phyloP scores from a whole-genome alignment of 2,113 vertebrate species.

The Sander lucioperca region DNA sequence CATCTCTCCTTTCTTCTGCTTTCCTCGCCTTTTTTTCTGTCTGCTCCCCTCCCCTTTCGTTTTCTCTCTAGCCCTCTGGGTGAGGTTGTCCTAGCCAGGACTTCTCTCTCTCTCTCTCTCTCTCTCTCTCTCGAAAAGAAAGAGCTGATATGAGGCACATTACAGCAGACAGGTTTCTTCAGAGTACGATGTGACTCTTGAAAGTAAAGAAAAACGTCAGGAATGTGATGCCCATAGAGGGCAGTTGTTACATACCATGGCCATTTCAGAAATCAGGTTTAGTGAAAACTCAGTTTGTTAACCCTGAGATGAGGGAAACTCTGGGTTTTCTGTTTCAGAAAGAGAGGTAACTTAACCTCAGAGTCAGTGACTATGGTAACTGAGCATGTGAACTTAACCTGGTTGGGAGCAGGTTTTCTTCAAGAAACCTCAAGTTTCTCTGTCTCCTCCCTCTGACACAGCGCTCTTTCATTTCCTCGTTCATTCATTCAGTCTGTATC shows the following conservation, averaged over 20 bases:
- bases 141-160: slow-evolving; percentile 46
- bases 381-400: too few relatives aligned
- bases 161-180: slow-evolving; percentile 33
- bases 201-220: not conserved
- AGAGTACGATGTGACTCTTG: slow-evolving; percentile 22
- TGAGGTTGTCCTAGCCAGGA: slow-evolving; percentile 70
- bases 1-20: slow-evolving; percentile 60
- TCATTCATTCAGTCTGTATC: too few relatives aligned
- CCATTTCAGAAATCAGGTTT: too few relatives aligned
- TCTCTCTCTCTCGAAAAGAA: slow-evolving; percentile 44
- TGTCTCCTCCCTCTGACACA: too few relatives aligned
- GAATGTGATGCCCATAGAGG: slow-evolving; percentile 5
- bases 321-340: too few relatives aligned
- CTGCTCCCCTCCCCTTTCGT: slow-evolving; percentile 6
- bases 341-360: too few relatives aligned
- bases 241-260: slow-evolving; percentile 14
- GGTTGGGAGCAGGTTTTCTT: too few relatives aligned
- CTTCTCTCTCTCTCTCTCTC: slow-evolving; percentile 36
- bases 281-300: too few relatives aligned
- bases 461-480: too few relatives aligned
- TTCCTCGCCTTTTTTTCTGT: slow-evolving; percentile 25
- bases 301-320: too few relatives aligned
- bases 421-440: too few relatives aligned
- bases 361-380: too few relatives aligned
- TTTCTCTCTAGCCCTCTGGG: slow-evolving; percentile 65